These are phyloP conservation scores for Magallana ariakensis DNA, from an alignment of 1,140 invertebrate species.

Conservation along the genomic window DNA sequence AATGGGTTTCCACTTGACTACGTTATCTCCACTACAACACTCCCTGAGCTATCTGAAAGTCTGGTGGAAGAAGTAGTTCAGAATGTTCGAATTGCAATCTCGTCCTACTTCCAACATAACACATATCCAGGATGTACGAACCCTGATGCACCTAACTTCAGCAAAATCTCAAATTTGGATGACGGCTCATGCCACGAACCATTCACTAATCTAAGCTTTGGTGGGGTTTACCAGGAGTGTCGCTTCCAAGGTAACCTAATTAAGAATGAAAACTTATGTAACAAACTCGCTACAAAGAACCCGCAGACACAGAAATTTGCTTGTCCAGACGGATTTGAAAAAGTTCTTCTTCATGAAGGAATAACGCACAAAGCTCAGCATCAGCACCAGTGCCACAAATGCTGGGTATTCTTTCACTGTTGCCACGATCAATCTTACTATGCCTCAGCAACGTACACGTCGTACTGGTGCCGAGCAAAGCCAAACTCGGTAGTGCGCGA, in stretches of 20 bases:
- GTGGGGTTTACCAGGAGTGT: constrained; percentile 72
- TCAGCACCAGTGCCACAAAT: constrained; percentile 1
- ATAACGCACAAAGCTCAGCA: background rate
- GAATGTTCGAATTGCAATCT: constrained; percentile 51
- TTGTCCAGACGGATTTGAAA: constrained; percentile 62
- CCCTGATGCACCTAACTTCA: constrained; percentile 67
- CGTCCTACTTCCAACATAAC: constrained; percentile 71
- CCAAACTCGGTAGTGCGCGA: constrained; percentile 11
- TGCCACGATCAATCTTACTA: constrained; percentile 50
- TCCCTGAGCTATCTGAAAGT: background rate
- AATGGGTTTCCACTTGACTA: background rate
- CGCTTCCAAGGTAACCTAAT: constrained; percentile 25
- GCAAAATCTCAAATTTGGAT: background rate
- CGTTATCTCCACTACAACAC: background rate
- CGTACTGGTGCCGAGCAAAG: constrained; percentile 65
- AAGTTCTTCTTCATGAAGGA: constrained; percentile 60
- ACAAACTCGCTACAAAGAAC: constrained; percentile 58
- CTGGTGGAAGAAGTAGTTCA: constrained; percentile 24
- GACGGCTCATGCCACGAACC: constrained; percentile 20
- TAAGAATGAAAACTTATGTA: constrained; percentile 48
- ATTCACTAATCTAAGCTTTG: constrained; percentile 63
- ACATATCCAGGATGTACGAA: constrained; percentile 68
- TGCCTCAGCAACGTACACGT: constrained; percentile 52
- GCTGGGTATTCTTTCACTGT: constrained; percentile 48
- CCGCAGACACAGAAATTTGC: constrained; percentile 65